Conservation (phyloP, 2,797 vertebrate species). For the Micromesistius poutassou region DNA sequence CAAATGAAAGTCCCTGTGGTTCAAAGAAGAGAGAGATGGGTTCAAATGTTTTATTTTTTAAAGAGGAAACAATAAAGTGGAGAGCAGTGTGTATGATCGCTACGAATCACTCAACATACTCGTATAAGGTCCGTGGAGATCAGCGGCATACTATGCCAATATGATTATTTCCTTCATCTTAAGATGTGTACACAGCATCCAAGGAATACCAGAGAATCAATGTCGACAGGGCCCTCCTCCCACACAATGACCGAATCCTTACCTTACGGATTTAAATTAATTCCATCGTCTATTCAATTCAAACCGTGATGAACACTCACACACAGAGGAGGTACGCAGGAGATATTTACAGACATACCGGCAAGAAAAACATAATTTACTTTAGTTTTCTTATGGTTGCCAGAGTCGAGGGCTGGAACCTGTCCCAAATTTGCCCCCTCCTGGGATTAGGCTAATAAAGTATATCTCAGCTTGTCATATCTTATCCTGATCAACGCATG, state of each 20-base stretch:
- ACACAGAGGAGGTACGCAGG: background rate
- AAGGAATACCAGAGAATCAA: background rate
- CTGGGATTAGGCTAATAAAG: background rate
- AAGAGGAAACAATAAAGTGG: background rate
- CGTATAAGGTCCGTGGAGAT: background rate
- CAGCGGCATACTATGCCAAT: background rate
- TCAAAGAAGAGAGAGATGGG: slow-evolving; percentile 26
- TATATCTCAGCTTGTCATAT: background rate
- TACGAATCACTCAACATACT: background rate
- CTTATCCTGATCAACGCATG: background rate
- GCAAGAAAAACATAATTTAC: background rate
- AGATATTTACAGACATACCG: background rate
- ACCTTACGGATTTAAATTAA: background rate
- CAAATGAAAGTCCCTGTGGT: slow-evolving; percentile 36
- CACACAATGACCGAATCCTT: background rate
- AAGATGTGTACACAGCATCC: background rate
- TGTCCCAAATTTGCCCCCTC: background rate
- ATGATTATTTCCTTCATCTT: background rate
- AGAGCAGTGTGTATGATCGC: background rate
- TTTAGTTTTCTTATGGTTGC: background rate
- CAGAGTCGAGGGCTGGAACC: background rate
- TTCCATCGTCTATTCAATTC: background rate
- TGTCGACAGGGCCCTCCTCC: background rate
- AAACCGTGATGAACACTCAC: background rate
- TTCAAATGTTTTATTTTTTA: background rate